Evolutionary conservation across 2,888 invertebrate genomes (phyloP), one percentile per base, ranked within the genome.

Genomic region (Julus scandinavius): DNA sequence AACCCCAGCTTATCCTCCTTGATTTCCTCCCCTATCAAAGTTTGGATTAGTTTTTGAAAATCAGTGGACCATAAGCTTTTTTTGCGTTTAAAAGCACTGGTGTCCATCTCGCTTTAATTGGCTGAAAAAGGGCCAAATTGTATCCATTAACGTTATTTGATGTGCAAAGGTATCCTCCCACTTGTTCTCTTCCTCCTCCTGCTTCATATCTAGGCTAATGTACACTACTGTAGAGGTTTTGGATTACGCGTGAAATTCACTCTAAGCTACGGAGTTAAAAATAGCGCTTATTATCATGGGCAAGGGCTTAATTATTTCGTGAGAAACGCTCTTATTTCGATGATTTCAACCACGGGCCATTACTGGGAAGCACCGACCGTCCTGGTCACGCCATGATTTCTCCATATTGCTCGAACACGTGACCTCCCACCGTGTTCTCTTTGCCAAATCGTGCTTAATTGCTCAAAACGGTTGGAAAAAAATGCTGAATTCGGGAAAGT

Each of bases 311-410:
- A 72, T 72, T 72, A 72, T 29, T 72, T 72, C 72, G 29, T 29
- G 72, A 72, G 72, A 72, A 72, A 13, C 29, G 29, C 20, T 11
- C 29, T 72, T 29, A 72, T 72, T 72, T 7, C 11, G 29, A 29
- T 29, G 29, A 29, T 72, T 72, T 72, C 11, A 29, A 72, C 72
- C 72, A 11, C n/a, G 5, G 45, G 54, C 15, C 15, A 54, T 54
- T 54, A 13, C 54, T 13, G 54, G 54, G 54, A 54, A 54, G 11
- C 45, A 45, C 45, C n/a, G 58, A n/a, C 4, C 58, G 58, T n/a
- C 58, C 58, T 63, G 58, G 58, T 63, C 58, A 63, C 58, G 58
- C 58, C 58, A 63, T 63, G 58, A 63, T 72, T 72, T 29, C 72
- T 29, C 11, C 72, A 72, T 29, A 29, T 20, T 20, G 29, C 72